Percentiles rank a stretch among this genome's conserved stretches.
phyloP scores from a whole-genome alignment of 1,140 invertebrate genomes.

The Drosophila novamexicana region DNA sequence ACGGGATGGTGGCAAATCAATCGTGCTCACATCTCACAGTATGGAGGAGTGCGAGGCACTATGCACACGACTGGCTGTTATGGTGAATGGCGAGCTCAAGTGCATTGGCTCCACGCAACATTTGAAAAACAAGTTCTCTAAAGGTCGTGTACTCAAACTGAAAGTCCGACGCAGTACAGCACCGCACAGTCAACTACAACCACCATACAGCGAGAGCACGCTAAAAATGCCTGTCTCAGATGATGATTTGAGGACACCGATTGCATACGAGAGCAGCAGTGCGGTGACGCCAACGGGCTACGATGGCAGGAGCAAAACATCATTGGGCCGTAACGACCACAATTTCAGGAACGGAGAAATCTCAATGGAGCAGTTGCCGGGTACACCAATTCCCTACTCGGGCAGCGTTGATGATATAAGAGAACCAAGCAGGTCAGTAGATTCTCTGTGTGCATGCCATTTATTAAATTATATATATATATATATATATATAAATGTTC shows the following conservation, averaged over 20 bases:
- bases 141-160: constrained; percentile 87
- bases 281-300: constrained; percentile 11
- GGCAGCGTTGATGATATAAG: neutral
- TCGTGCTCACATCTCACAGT: constrained; percentile 92
- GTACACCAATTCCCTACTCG: neutral
- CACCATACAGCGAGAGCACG: neutral
- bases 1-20: constrained; percentile 88
- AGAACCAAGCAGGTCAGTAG: neutral
- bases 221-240: neutral
- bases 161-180: constrained; percentile 62
- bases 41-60: constrained; percentile 96
- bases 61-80: constrained; percentile 93
- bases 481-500: too few species aligned
- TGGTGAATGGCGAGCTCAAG: constrained; percentile 93
- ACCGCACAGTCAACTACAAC: neutral
- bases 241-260: neutral
- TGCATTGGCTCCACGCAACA: constrained; percentile 90
- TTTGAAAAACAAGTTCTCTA: constrained; percentile 88
- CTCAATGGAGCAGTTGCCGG: neutral
- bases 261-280: neutral
- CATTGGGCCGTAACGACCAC: neutral
- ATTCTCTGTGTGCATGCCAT: neutral
- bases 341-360: neutral
- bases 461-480: neutral
- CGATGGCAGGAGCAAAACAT: neutral